Percentiles rank a stretch among this genome's conserved stretches.
phyloP scores from a whole-genome alignment of 2,888 invertebrate species.

The Ennomos quercinarius region DNA sequence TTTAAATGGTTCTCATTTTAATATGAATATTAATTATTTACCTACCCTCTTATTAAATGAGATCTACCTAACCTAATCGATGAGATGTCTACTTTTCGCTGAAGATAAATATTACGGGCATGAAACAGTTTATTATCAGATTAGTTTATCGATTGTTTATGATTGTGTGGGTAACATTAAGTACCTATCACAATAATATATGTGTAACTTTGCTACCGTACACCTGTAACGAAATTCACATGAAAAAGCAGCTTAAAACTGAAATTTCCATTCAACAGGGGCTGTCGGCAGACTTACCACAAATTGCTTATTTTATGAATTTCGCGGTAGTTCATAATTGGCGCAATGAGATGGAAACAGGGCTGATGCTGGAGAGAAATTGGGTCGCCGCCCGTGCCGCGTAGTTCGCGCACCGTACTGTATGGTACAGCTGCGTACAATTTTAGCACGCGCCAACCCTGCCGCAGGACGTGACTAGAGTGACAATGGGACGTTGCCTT shows the following conservation, averaged over 20 bases:
- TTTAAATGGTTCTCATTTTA: no score
- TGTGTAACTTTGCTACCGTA: no score
- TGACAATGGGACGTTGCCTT: slow-evolving; percentile 54
- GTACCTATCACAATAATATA: no score
- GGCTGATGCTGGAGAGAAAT: slow-evolving; percentile 56
- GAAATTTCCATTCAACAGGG: slow-evolving; percentile 17
- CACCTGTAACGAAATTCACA: no score
- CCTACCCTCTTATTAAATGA: no score
- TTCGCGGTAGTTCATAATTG: slow-evolving; percentile 44
- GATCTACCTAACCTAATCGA: no score
- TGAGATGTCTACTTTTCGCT: no score
- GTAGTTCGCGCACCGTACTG: slow-evolving; percentile 35
- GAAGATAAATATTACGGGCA: no score
- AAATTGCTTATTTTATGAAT: slow-evolving; percentile 41
- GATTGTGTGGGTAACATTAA: no score
- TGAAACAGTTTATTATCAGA: no score
- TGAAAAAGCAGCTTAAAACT: neutral
- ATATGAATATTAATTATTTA: no score
- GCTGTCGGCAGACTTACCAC: slow-evolving; percentile 16
- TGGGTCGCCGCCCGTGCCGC: slow-evolving; percentile 50
- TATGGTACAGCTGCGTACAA: slow-evolving; percentile 67
- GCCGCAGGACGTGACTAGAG: slow-evolving; percentile 61
- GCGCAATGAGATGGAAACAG: slow-evolving; percentile 47
- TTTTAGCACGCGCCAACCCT: slow-evolving; percentile 66
- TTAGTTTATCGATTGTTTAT: no score